These are phyloP conservation scores for Epizoanthus illoricatus DNA, from an alignment of 92 coral and sea anemone species.

Conservation along the genomic window DNA sequence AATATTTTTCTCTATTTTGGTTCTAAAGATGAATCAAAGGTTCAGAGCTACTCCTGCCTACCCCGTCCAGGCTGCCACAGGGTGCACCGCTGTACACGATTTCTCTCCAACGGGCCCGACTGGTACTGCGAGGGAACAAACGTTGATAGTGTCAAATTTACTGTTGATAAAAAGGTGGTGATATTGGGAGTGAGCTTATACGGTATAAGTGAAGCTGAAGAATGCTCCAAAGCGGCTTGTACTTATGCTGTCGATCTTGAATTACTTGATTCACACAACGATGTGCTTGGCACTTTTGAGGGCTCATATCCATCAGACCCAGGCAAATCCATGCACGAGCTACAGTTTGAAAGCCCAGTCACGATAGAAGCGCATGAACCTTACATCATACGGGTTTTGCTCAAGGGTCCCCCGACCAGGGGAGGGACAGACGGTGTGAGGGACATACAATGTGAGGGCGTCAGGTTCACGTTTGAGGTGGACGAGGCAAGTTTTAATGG, in stretches of 20 bases:
- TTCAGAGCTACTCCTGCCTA: constrained; percentile 57
- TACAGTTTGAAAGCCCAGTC: constrained; percentile 74
- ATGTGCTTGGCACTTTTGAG: constrained; percentile 71
- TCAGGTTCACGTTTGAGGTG: constrained; percentile 80
- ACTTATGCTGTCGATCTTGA: constrained; percentile 77
- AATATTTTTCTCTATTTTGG: constrained; percentile 75
- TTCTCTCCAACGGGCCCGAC: constrained; percentile 60
- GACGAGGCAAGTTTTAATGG: constrained; percentile 93
- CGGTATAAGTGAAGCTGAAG: constrained; percentile 66
- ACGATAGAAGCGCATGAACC: constrained; percentile 66
- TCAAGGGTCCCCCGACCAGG: constrained; percentile 75
- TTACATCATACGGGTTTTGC: constrained; percentile 75
- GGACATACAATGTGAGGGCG: constrained; percentile 73
- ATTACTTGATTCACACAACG: constrained; percentile 82
- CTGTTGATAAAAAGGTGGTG: constrained; percentile 69
- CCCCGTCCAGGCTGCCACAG: constrained; percentile 79
- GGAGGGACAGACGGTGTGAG: constrained; percentile 87
- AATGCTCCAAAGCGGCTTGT: constrained; percentile 21
- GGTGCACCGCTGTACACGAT: constrained; percentile 69
- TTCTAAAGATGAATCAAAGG: constrained; percentile 74
- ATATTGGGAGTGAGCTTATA: constrained; percentile 80
- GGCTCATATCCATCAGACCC: constrained; percentile 66
- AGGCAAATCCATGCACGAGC: constrained; percentile 57
- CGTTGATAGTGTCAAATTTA: constrained; percentile 78
- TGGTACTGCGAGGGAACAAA: constrained; percentile 85